Base-by-base conservation (phyloP, 2,113 vertebrate species). In the Lycocorax pyrrhopterus region DNA sequence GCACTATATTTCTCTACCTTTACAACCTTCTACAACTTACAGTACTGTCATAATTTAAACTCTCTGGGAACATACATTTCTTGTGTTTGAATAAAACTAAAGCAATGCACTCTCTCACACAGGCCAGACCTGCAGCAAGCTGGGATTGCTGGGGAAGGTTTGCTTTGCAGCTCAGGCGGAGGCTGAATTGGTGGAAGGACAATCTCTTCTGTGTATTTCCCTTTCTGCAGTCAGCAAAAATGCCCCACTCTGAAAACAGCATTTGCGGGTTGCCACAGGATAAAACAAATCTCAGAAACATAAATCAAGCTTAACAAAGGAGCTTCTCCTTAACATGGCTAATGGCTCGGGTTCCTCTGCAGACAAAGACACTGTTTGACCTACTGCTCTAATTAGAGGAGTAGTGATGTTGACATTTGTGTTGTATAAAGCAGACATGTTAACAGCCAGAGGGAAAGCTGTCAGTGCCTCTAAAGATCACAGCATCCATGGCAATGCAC, bases 331-430 rank as follows among this genome's bases (percentile, higher is more conserved):
- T 88, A 84, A 91, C 66, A 41, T 26, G 49, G 66, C 66, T 90
- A 95, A 92, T 81, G 53, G 95, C 77, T 79, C 9, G 51, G 83
- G 86, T 86, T 93, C 47, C 69, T 96, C 46, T 62, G 73, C 87
- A 92, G 64, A 96, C 87, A 97, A 95, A 96, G 95, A 83, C 14
- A 44, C 71, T 92, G 94, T 96, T 89, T 98, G 97, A 97, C 97
- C 97, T 95, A 97, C 91, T 98, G 93, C 94, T 97, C 96, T 97
- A 96, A 97, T 98, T 97, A 97, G 95, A 93, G 72, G 78, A 64
- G 92, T 51, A 96, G 91, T 60, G 93, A 97, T 95, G 95, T 77
- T 97, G 97, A 97, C 95, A 97, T 98, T 97, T 96, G 68, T 78
- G 91, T 86, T 91, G 94, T 46, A 71, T 74, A 92, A 97, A 95